phyloP scores from a whole-genome alignment of 2,113 vertebrate species.

The Rhadina sibilatrix region DNA sequence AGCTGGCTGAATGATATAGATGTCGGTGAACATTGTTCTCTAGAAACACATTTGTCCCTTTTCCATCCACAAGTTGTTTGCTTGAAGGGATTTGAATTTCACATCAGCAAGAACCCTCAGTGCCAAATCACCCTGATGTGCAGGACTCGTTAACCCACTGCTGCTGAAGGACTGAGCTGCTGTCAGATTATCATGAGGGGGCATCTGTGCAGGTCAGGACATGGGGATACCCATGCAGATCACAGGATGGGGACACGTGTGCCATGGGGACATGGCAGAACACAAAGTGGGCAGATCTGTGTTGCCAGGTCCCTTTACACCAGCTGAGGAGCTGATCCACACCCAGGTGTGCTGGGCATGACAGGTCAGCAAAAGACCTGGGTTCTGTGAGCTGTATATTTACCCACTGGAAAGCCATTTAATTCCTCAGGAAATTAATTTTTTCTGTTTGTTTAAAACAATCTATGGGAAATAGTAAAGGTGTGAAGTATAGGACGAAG shows the following conservation, averaged over 20 bases:
- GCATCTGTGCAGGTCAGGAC: neutral
- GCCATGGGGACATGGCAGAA: neutral
- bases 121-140: neutral
- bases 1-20: neutral
- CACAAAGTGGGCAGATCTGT: accelerated
- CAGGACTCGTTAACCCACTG: neutral
- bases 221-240: neutral
- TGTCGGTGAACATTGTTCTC: neutral
- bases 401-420: neutral
- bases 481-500: neutral
- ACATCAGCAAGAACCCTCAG: neutral
- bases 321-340: neutral
- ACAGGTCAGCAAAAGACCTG: neutral
- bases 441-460: neutral
- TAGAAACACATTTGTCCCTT: neutral
- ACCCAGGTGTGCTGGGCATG: accelerated
- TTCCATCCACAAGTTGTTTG: neutral
- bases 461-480: neutral
- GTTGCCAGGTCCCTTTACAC: accelerated
- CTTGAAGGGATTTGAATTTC: neutral
- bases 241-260: neutral
- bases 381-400: neutral
- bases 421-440: neutral
- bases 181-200: accelerated
- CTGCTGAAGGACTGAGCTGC: accelerated